Evolutionary conservation across 2,113 vertebrate genomes (phyloP).

Genomic region (Peromyscus polionotus): DNA sequence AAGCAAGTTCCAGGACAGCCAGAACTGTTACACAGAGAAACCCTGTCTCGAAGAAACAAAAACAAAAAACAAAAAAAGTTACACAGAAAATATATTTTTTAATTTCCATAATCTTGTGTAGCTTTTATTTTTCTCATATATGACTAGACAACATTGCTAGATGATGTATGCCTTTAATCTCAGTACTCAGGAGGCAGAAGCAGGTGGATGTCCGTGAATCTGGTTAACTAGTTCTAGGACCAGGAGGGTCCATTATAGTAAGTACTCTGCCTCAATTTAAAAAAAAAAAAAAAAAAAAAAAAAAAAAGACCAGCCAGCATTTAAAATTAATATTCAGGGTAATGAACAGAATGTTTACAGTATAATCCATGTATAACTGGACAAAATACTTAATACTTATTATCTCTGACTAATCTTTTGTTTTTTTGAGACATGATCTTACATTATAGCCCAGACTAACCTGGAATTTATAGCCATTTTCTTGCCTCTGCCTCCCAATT

Average conservation of each 20-base stretch:
- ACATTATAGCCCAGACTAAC: background rate
- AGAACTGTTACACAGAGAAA: too few relatives aligned
- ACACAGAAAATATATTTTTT: conserved; percentile 24
- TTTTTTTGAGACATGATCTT: background rate
- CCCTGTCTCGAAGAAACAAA: too few relatives aligned
- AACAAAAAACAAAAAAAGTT: background rate
- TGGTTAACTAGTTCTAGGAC: background rate
- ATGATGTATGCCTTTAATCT: background rate
- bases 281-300: background rate
- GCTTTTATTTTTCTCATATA: conserved; percentile 52
- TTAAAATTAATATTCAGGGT: conserved; percentile 26
- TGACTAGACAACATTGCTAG: background rate
- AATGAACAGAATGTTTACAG: conserved; percentile 9
- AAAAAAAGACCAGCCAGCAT: background rate
- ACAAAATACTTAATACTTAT: conserved; percentile 25
- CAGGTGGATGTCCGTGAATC: background rate
- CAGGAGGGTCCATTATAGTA: background rate
- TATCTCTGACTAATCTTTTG: background rate
- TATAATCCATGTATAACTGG: background rate
- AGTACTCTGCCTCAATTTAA: background rate
- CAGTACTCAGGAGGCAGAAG: background rate
- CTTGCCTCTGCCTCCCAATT: background rate
- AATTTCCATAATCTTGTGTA: conserved; percentile 22
- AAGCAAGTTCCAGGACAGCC: too few relatives aligned
- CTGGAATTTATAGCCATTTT: background rate